Evolutionary conservation across 2,797 vertebrate genomes (phyloP).

Genomic region (Onychomys arenicola): DNA sequence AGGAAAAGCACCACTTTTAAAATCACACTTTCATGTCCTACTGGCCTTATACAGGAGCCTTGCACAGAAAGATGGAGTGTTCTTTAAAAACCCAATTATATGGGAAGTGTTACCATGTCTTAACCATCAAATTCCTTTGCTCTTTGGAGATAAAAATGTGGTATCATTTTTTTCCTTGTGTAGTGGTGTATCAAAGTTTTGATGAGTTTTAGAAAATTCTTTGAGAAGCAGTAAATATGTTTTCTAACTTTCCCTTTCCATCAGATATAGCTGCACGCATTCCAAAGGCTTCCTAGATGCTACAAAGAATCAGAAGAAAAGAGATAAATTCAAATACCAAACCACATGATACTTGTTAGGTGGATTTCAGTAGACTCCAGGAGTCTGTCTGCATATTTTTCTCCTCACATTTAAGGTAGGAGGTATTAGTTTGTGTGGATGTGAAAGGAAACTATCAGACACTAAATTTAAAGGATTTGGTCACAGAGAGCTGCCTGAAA

Average conservation of each 20-base stretch:
- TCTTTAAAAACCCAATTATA: constrained; percentile 19
- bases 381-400: not conserved
- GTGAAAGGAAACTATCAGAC: not conserved
- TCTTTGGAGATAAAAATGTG: constrained; percentile 6
- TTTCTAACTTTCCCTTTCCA: constrained; percentile 52
- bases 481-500: not conserved
- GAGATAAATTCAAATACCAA: constrained; percentile 12
- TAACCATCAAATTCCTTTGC: not conserved
- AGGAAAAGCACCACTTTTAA: constrained; percentile 45
- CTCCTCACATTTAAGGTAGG: not conserved
- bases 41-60: not conserved
- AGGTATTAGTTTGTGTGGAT: not conserved
- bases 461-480: not conserved
- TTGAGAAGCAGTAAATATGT: constrained; percentile 51
- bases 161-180: constrained; percentile 15
- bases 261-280: constrained; percentile 17
- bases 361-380: not conserved
- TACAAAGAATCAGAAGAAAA: constrained; percentile 10
- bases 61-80: not conserved
- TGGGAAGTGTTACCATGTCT: constrained; percentile 16
- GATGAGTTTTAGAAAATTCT: constrained; percentile 67
- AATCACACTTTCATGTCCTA: constrained; percentile 7
- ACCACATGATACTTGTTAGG: not conserved
- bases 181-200: constrained; percentile 46
- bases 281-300: constrained; percentile 32